These are phyloP conservation scores for Morone saxatilis DNA, from an alignment of 2,113 vertebrate species.

Conservation along the genomic window DNA sequence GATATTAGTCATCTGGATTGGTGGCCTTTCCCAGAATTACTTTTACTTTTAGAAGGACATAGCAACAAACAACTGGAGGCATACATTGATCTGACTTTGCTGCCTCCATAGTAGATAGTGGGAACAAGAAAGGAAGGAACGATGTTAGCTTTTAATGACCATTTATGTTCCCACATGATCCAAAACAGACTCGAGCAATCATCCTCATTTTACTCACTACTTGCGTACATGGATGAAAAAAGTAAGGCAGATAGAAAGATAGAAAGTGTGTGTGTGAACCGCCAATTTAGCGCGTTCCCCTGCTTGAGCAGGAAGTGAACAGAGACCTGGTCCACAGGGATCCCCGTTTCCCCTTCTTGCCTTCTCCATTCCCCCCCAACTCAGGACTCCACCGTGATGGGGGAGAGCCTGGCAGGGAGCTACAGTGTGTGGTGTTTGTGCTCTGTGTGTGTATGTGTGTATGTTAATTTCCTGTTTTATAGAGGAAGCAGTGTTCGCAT, in stretches of 20 bases:
- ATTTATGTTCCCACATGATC: constrained; percentile 69
- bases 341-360: constrained; percentile 64
- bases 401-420: constrained; percentile 68
- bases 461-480: constrained; percentile 82
- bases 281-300: constrained; percentile 73
- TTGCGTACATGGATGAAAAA: constrained; percentile 44
- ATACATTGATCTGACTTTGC: constrained; percentile 10
- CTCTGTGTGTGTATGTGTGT: constrained; percentile 48
- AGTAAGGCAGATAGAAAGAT: constrained; percentile 64
- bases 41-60: background rate
- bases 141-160: constrained; percentile 27
- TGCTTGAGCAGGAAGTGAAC: constrained; percentile 76
- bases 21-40: constrained; percentile 3
- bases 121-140: constrained; percentile 28
- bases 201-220: constrained; percentile 56
- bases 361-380: constrained; percentile 11
- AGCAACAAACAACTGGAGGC: background rate
- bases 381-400: constrained; percentile 65
- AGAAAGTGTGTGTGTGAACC: constrained; percentile 79
- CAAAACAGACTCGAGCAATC: constrained; percentile 71
- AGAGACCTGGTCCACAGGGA: constrained; percentile 81
- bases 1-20: constrained; percentile 7
- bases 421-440: constrained; percentile 48
- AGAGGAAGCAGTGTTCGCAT: constrained; percentile 78
- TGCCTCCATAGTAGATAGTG: constrained; percentile 12